phyloP scores from a whole-genome alignment of 2,113 vertebrate species.

The Pangasianodon hypophthalmus region DNA sequence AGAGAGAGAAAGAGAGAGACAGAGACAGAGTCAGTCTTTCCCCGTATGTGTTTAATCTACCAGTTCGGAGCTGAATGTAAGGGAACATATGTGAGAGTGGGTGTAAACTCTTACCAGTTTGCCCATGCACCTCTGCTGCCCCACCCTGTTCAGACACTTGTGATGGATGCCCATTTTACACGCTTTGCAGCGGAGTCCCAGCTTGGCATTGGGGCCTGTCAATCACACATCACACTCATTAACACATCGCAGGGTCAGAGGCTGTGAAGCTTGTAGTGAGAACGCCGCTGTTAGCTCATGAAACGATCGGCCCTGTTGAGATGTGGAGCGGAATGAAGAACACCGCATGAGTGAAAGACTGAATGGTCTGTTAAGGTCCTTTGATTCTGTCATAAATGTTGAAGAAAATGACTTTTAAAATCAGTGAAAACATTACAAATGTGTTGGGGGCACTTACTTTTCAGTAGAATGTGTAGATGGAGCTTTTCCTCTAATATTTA shows the following conservation, averaged over 20 bases:
- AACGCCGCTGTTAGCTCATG: not conserved
- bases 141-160: constrained; percentile 87
- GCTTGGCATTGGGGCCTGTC: constrained; percentile 82
- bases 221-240: constrained; percentile 39
- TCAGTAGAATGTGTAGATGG: not conserved
- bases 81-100: not conserved
- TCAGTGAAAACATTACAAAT: not conserved
- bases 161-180: constrained; percentile 99
- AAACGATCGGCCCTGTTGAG: not conserved
- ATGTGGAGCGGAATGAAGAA: not conserved
- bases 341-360: not conserved
- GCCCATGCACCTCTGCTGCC: constrained; percentile 92
- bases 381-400: not conserved
- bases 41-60: not conserved
- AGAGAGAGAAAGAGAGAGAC: not conserved
- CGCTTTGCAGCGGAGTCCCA: constrained; percentile 94
- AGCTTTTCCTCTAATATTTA: not conserved
- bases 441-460: not conserved
- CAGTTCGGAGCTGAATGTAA: not conserved
- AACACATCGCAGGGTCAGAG: not conserved
- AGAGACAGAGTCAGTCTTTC: not conserved
- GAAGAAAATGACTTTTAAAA: not conserved
- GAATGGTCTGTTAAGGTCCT: not conserved
- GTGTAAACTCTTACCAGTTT: constrained; percentile 86
- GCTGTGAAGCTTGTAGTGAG: not conserved